A percentile compares a stretch with the other conserved stretches of the same genome.
phyloP scores from a whole-genome alignment of 1,140 invertebrate genomes.

The Drosophila cardini region DNA sequence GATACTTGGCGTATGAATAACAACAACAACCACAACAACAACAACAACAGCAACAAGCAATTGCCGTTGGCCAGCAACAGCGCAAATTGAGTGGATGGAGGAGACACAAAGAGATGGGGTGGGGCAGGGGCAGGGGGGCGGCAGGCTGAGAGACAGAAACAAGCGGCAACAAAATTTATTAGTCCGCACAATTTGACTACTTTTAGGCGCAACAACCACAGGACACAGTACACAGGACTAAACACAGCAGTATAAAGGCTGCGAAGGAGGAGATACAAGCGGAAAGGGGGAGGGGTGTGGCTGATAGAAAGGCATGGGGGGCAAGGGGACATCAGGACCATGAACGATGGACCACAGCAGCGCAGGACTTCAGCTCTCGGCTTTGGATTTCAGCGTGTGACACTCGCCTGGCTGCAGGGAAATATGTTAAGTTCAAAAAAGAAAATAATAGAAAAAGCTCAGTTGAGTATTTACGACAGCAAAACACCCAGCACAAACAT shows the following conservation, averaged over 20 bases:
- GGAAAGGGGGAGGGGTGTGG: background rate
- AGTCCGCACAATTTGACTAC: constrained; percentile 82
- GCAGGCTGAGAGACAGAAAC: constrained; percentile 56
- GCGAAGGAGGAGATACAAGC: constrained; percentile 8
- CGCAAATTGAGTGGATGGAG: constrained; percentile 26
- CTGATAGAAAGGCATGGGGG: background rate
- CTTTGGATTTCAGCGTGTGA: constrained; percentile 55
- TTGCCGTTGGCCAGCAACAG: constrained; percentile 67
- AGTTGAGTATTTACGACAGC: no score
- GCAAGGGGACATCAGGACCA: background rate
- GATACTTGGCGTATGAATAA: constrained; percentile 67
- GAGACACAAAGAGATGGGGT: constrained; percentile 16
- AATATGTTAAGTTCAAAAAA: constrained; percentile 73
- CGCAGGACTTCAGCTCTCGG: constrained; percentile 27
- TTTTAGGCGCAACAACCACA: constrained; percentile 82
- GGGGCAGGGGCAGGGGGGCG: background rate
- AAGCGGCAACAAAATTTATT: constrained; percentile 80
- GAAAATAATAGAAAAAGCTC: constrained; percentile 40
- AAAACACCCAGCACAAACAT: no score
- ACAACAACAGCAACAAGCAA: constrained; percentile 49
- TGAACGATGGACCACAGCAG: constrained; percentile 37
- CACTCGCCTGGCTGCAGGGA: constrained; percentile 58
- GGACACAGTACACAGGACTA: constrained; percentile 21
- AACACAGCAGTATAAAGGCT: background rate
- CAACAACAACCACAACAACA: constrained; percentile 39